A percentile compares a stretch with the other conserved stretches of the same genome.
phyloP scores from a whole-genome alignment of 1,140 invertebrate genomes.

The Trypoxylus dichotomus region DNA sequence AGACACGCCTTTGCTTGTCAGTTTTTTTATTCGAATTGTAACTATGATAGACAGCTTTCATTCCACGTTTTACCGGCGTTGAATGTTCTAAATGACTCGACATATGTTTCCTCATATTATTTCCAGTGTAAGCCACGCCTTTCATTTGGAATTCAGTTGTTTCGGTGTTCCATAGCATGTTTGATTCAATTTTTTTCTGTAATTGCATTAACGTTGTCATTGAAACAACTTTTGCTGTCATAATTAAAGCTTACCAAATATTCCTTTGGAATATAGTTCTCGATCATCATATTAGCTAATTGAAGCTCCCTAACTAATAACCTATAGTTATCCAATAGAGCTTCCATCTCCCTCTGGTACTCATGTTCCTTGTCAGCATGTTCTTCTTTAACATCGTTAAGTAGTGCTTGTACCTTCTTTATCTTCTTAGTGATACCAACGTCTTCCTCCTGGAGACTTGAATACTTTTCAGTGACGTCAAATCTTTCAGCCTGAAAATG shows the following conservation, averaged over 20 bases:
- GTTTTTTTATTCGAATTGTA: slow-evolving; percentile 31
- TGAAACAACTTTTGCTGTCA: not conserved
- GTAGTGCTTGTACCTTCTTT: slow-evolving; percentile 80
- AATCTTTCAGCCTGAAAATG: slow-evolving; percentile 77
- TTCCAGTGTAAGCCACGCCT: slow-evolving; percentile 98
- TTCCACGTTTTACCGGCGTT: slow-evolving; percentile 38
- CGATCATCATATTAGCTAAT: slow-evolving; percentile 81
- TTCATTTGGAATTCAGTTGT: slow-evolving; percentile 98
- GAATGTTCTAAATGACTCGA: slow-evolving; percentile 37
- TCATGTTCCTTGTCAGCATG: slow-evolving; percentile 88
- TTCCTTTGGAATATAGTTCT: slow-evolving; percentile 90
- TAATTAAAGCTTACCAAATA: slow-evolving; percentile 60
- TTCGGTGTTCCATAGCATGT: slow-evolving; percentile 97
- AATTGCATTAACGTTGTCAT: slow-evolving; percentile 30
- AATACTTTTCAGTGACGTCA: slow-evolving; percentile 96
- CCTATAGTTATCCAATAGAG: slow-evolving; percentile 87
- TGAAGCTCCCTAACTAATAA: slow-evolving; percentile 89
- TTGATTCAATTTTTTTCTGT: slow-evolving; percentile 86
- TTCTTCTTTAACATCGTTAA: slow-evolving; percentile 83
- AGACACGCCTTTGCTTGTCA: slow-evolving; percentile 29
- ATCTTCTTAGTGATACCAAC: slow-evolving; percentile 91
- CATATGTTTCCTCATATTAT: slow-evolving; percentile 87
- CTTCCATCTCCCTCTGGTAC: slow-evolving; percentile 95
- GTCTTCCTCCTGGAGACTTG: slow-evolving; percentile 90
- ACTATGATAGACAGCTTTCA: slow-evolving; percentile 48